phyloP scores from a whole-genome alignment of 2,797 vertebrate genomes.

The Podargus strigoides region DNA sequence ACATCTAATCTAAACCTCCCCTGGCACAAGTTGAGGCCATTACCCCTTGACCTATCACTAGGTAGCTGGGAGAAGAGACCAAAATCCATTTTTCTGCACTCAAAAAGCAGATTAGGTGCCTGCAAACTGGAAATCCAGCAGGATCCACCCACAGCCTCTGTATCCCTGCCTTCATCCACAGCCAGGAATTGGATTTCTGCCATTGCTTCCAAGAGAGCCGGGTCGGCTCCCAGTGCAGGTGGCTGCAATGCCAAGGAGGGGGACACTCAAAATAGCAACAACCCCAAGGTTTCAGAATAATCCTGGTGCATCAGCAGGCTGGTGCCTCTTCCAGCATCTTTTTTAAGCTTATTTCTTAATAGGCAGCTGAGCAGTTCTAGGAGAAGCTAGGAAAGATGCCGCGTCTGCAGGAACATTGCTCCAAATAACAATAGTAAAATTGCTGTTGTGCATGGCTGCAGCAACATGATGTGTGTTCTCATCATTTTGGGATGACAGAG shows the following conservation, averaged over 20 bases:
- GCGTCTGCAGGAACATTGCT: fast-evolving
- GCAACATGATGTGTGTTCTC: background rate
- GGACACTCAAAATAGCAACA: background rate
- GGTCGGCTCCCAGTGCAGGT: background rate
- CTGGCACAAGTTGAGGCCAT: too few relatives aligned
- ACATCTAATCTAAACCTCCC: too few relatives aligned
- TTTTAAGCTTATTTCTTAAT: background rate
- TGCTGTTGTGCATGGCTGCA: fast-evolving
- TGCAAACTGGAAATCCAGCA: background rate
- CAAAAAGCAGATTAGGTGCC: background rate
- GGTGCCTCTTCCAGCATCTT: background rate
- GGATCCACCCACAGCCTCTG: background rate
- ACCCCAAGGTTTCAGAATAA: background rate
- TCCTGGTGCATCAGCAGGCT: background rate
- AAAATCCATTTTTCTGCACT: background rate
- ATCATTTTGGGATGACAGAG: background rate
- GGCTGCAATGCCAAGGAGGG: background rate
- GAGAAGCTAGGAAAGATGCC: fast-evolving
- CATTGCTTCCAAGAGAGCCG: fast-evolving
- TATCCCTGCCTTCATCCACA: background rate
- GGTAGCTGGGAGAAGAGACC: too few relatives aligned
- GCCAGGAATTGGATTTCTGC: fast-evolving
- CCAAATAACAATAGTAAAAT: background rate
- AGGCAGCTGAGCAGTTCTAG: fast-evolving
- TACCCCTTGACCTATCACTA: too few relatives aligned